A percentile compares a stretch with the other conserved stretches of the same genome.
phyloP scores from a whole-genome alignment of 2,888 invertebrate species.

The Drosophila prolongata region DNA sequence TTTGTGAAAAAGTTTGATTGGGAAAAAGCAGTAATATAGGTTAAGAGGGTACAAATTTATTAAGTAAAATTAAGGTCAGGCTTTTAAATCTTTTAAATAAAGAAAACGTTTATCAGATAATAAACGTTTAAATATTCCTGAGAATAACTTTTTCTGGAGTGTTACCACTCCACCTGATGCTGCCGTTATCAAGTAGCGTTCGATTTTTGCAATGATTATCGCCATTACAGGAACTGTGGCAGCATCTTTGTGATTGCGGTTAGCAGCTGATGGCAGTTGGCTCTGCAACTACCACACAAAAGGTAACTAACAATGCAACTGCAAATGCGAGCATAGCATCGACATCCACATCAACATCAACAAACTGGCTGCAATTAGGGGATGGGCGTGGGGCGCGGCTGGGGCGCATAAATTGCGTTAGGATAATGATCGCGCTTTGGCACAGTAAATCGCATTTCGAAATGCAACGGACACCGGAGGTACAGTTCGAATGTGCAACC shows the following conservation, averaged over 20 bases:
- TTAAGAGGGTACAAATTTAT: no score
- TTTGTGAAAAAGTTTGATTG: no score
- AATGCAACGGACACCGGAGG: conserved; percentile 72
- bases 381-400: conserved; percentile 74
- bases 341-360: conserved; percentile 12
- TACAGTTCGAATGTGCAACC: conserved; percentile 68
- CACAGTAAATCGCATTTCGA: conserved; percentile 77
- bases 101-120: no score
- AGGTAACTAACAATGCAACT: conserved; percentile 68
- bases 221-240: conserved; percentile 63
- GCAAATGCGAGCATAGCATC: conserved; percentile 5
- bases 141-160: neutral
- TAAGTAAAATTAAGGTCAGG: no score
- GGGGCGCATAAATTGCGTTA: conserved; percentile 83
- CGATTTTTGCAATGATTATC: conserved; percentile 76
- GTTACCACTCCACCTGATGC: conserved; percentile 3
- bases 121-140: no score
- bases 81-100: no score
- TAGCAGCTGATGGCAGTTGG: conserved; percentile 23
- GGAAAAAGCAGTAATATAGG: no score
- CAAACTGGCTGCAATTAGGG: conserved; percentile 67
- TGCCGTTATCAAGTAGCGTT: conserved; percentile 36
- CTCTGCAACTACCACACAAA: conserved; percentile 39
- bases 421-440: conserved; percentile 83
- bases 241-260: conserved; percentile 45